Percentiles rank a stretch among this genome's conserved stretches.
Conservation (phyloP, 2,888 invertebrate species). For the Epinotia brunnichana region DNA sequence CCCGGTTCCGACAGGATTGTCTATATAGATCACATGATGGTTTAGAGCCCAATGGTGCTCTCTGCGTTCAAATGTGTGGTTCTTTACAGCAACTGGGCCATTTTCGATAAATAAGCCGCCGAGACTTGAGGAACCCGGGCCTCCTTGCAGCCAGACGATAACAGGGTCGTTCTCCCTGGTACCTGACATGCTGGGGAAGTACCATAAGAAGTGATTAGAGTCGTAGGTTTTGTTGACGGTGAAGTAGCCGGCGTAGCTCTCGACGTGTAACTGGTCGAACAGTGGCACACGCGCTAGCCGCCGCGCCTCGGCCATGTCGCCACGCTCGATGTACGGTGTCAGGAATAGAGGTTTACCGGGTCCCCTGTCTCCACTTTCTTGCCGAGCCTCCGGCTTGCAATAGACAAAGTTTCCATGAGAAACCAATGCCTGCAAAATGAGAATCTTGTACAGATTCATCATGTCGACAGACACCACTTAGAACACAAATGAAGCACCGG, state of each 20-base stretch:
- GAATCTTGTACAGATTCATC: background rate
- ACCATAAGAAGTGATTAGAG: constrained; percentile 96
- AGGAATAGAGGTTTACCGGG: constrained; percentile 87
- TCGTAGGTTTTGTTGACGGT: constrained; percentile 90
- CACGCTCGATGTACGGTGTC: constrained; percentile 88
- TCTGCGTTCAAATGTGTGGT: constrained; percentile 80
- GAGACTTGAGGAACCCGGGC: constrained; percentile 91
- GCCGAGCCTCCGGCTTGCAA: background rate
- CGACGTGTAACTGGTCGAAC: constrained; percentile 83
- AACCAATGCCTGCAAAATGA: background rate
- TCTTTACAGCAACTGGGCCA: constrained; percentile 85
- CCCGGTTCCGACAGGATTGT: constrained; percentile 96
- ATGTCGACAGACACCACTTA: background rate
- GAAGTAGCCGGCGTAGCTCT: constrained; percentile 90
- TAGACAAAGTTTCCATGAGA: background rate
- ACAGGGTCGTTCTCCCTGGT: constrained; percentile 86
- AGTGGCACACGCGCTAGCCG: constrained; percentile 82
- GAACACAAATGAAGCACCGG: background rate
- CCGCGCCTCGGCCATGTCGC: constrained; percentile 87
- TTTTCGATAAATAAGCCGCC: constrained; percentile 93
- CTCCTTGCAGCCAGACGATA: constrained; percentile 93
- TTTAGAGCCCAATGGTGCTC: constrained; percentile 91
- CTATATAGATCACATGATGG: constrained; percentile 93
- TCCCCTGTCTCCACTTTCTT: constrained; percentile 61
- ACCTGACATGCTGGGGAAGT: constrained; percentile 88